Evolutionary conservation across 2,113 vertebrate genomes (phyloP).

Genomic region (Dasyornis broadbenti): DNA sequence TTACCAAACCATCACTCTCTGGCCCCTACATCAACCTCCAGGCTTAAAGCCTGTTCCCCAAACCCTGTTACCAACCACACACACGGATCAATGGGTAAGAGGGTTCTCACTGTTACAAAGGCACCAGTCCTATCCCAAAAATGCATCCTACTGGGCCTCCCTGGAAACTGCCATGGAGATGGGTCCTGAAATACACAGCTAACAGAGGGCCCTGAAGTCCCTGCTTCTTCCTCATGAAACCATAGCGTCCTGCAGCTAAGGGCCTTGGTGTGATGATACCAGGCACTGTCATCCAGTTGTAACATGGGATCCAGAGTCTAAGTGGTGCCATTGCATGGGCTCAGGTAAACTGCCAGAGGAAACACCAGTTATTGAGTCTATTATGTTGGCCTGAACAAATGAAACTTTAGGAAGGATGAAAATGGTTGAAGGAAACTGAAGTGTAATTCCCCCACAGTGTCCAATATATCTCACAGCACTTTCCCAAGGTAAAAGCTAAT

Average conservation of each 20-base stretch:
- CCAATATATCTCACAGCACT: not conserved
- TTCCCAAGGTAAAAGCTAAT: not conserved
- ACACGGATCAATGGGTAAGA: accelerated
- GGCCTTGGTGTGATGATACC: accelerated
- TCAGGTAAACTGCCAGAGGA: not conserved
- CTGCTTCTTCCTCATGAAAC: not conserved
- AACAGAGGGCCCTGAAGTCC: not conserved
- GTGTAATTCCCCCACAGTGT: not conserved
- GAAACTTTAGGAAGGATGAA: not conserved
- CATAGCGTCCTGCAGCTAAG: not conserved
- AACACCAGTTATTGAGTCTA: not conserved
- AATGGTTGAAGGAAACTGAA: not conserved
- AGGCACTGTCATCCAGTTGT: not conserved
- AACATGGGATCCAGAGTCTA: not conserved
- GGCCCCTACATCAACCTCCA: not conserved
- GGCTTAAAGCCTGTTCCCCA: not conserved
- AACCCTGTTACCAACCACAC: not conserved
- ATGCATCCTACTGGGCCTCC: not conserved
- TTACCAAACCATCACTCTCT: not conserved
- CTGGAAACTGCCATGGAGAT: not conserved
- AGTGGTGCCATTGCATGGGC: not conserved
- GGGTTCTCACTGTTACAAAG: not conserved
- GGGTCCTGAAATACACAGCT: not conserved
- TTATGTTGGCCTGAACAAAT: not conserved
- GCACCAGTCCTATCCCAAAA: not conserved